phyloP scores from a whole-genome alignment of 2,797 vertebrate genomes.

The Tachyglossus aculeatus region DNA sequence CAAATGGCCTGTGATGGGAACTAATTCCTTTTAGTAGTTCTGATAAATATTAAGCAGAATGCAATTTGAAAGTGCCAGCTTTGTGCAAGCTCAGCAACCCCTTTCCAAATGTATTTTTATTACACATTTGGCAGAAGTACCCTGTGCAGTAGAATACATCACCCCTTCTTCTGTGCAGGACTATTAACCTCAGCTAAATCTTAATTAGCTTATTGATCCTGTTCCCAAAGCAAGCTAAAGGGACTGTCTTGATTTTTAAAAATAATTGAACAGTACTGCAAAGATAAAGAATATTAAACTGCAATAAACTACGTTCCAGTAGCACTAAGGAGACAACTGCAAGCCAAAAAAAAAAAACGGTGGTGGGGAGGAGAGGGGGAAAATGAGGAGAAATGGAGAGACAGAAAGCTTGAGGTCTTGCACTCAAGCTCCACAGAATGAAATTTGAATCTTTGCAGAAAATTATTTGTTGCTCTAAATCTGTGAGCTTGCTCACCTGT shows the following conservation, averaged over 20 bases:
- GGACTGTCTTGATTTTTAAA: background rate
- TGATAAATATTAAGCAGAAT: background rate
- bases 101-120: background rate
- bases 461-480: too few species aligned
- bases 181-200: background rate
- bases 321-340: too few species aligned
- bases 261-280: too few species aligned
- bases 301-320: background rate
- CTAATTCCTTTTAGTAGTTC: background rate
- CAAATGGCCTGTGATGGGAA: conserved; percentile 20
- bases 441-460: too few species aligned
- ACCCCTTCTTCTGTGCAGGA: background rate
- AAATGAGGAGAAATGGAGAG: too few species aligned
- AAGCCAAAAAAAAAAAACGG: too few species aligned
- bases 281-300: background rate
- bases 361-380: too few species aligned
- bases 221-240: background rate
- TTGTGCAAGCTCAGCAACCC: background rate
- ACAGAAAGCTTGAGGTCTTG: too few species aligned
- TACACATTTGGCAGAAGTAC: background rate
- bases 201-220: background rate
- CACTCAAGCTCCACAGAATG: too few species aligned
- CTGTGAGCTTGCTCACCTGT: too few species aligned
- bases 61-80: background rate
- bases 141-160: background rate